phyloP scores from a whole-genome alignment of 2,113 vertebrate genomes.

The Bubo scandiacus region DNA sequence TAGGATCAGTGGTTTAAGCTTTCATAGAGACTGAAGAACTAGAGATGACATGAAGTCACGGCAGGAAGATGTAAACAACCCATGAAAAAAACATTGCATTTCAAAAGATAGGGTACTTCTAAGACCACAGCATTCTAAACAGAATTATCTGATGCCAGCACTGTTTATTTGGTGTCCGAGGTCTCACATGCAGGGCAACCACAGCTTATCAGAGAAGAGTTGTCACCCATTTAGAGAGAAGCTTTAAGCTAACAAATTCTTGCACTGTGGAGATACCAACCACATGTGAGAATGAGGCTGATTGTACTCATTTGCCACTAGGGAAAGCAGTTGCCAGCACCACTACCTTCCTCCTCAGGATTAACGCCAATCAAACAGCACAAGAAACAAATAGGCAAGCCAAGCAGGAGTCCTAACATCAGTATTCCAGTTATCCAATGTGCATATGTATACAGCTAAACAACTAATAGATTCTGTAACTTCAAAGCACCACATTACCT shows the following conservation, averaged over 20 bases:
- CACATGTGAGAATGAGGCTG: slow-evolving; percentile 1
- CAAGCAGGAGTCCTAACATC: neutral
- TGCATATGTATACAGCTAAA: neutral
- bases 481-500: neutral
- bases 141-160: slow-evolving; percentile 62
- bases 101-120: slow-evolving; percentile 62
- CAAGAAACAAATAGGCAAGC: neutral
- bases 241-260: slow-evolving; percentile 39
- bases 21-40: neutral
- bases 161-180: slow-evolving; percentile 70
- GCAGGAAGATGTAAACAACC: slow-evolving; percentile 35
- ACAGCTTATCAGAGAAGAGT: slow-evolving; percentile 63
- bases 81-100: slow-evolving; percentile 43
- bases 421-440: neutral
- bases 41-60: slow-evolving; percentile 3
- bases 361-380: neutral
- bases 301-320: neutral
- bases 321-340: neutral
- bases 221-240: slow-evolving; percentile 29
- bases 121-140: slow-evolving; percentile 25
- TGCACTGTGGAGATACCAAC: neutral
- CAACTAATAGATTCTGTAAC: neutral
- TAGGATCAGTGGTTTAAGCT: neutral
- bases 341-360: neutral
- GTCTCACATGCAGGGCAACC: slow-evolving; percentile 47